phyloP scores from a whole-genome alignment of 2,888 invertebrate genomes.

The Caenorhabditis drosophilae region DNA sequence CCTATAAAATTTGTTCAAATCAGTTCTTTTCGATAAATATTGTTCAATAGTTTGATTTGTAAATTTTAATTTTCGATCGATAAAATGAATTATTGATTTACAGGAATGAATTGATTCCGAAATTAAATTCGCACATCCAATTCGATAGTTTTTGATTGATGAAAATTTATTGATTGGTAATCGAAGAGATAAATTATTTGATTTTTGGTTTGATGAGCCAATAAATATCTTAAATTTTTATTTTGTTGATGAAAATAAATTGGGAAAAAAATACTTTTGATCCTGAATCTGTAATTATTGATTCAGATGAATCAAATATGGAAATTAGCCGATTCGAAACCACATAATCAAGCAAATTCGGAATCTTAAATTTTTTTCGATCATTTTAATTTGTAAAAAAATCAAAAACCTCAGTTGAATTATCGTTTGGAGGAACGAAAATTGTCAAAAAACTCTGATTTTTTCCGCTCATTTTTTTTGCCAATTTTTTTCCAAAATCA shows the following conservation, averaged over 20 bases:
- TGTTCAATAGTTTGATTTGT: conserved; percentile 4
- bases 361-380: neutral
- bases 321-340: neutral
- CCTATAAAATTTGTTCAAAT: conserved; percentile 4
- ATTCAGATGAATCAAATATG: neutral
- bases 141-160: neutral
- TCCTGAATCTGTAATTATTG: neutral
- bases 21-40: neutral
- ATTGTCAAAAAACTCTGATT: neutral
- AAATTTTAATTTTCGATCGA: neutral
- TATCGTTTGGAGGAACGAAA: conserved; percentile 1
- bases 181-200: neutral
- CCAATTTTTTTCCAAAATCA: conserved; percentile 3
- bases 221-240: no score
- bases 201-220: neutral
- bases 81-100: conserved; percentile 5
- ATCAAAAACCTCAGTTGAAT: neutral
- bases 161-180: neutral
- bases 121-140: neutral
- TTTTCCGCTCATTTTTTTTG: neutral
- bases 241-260: no score
- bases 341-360: neutral
- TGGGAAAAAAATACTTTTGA: no score
- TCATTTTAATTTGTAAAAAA: no score
- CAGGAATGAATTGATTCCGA: neutral